phyloP scores from a whole-genome alignment of 2,888 invertebrate species.

The Ophion slaviceki region DNA sequence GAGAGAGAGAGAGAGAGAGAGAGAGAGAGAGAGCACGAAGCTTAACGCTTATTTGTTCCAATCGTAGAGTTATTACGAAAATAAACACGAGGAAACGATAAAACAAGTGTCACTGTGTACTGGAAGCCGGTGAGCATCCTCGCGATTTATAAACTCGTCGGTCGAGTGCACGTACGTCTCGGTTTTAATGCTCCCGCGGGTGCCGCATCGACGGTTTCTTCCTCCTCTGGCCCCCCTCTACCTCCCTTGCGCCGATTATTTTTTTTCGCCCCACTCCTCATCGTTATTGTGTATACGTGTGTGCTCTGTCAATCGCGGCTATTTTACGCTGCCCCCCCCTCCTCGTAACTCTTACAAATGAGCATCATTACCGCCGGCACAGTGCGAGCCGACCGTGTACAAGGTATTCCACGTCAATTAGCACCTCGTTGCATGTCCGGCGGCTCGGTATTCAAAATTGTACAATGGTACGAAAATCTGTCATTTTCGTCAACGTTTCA shows the following conservation, averaged over 20 bases:
- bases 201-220: slow-evolving; percentile 72
- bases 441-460: no score
- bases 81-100: slow-evolving; percentile 36
- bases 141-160: slow-evolving; percentile 77
- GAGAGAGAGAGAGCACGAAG: not conserved
- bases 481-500: no score
- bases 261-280: slow-evolving; percentile 22
- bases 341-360: slow-evolving; percentile 6
- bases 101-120: slow-evolving; percentile 70
- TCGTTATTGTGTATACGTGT: slow-evolving; percentile 38
- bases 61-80: slow-evolving; percentile 31
- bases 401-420: slow-evolving; percentile 6
- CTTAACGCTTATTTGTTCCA: slow-evolving; percentile 19
- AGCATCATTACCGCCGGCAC: slow-evolving; percentile 52
- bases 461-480: no score
- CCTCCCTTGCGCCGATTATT: slow-evolving; percentile 43
- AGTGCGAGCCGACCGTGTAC: slow-evolving; percentile 1
- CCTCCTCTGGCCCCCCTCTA: slow-evolving; percentile 68
- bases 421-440: not conserved
- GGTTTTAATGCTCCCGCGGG: slow-evolving; percentile 65
- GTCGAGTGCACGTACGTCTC: slow-evolving; percentile 66
- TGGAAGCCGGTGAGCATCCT: slow-evolving; percentile 73
- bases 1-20: no score
- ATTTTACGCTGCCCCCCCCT: slow-evolving; percentile 13
- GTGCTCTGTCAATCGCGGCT: slow-evolving; percentile 53